phyloP scores from a whole-genome alignment of 1,140 invertebrate species.

The Cyclargus thomasi region DNA sequence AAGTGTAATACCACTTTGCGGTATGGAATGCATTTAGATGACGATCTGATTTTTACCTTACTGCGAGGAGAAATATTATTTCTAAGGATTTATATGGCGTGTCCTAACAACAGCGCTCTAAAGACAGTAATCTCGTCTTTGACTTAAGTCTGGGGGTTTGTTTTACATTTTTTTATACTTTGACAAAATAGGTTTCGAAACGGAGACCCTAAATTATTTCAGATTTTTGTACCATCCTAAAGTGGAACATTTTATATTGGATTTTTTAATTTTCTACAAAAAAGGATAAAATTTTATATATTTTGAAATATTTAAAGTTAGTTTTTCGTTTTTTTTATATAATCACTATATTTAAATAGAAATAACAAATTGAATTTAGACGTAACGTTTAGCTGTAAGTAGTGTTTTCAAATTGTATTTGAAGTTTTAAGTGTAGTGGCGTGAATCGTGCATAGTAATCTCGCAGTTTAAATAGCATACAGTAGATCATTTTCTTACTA shows the following conservation, averaged over 20 bases:
- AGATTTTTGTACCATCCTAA: slow-evolving; percentile 2
- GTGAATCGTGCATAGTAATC: slow-evolving; percentile 40
- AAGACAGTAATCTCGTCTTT: background rate
- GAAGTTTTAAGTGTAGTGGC: slow-evolving; percentile 56
- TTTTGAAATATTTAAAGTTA: slow-evolving; percentile 47
- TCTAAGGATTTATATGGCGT: background rate
- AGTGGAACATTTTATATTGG: slow-evolving; percentile 35
- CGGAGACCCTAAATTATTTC: background rate
- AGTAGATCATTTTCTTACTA: too few species aligned
- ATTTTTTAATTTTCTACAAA: slow-evolving; percentile 43
- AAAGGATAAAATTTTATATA: slow-evolving; percentile 52
- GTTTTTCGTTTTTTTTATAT: slow-evolving; percentile 38
- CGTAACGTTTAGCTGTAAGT: slow-evolving; percentile 70
- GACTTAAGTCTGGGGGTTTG: background rate
- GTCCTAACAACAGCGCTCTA: background rate
- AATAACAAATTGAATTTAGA: slow-evolving; percentile 72
- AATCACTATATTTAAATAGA: slow-evolving; percentile 65
- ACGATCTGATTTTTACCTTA: background rate
- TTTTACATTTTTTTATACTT: background rate
- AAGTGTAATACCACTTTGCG: too few species aligned
- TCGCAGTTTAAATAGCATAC: too few species aligned
- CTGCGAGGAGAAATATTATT: too few species aligned
- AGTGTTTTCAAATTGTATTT: slow-evolving; percentile 76
- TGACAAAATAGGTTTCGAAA: background rate
- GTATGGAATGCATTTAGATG: background rate